A percentile compares a stretch with the other conserved stretches of the same genome.
These are phyloP conservation scores for Lamellibrachia satsuma DNA, from an alignment of 2,888 invertebrate species.

Conservation along the genomic window DNA sequence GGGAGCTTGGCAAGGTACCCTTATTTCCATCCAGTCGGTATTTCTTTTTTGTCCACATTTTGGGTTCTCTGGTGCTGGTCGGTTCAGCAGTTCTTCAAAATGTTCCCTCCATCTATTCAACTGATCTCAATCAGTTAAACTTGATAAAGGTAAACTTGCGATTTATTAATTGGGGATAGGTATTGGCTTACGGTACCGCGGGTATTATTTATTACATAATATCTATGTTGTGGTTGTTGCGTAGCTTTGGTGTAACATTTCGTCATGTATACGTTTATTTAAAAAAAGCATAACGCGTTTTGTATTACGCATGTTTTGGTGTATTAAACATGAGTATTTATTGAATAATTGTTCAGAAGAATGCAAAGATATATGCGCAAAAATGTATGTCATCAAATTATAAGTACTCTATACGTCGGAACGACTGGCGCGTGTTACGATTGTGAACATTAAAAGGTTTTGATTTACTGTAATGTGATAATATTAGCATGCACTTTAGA, in stretches of 20 bases:
- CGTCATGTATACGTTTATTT: neutral
- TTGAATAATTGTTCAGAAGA: neutral
- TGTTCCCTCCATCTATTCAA: no score
- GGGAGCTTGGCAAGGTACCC: no score
- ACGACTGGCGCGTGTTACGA: neutral
- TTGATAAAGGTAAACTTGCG: no score
- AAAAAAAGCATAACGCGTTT: neutral
- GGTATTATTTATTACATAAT: neutral
- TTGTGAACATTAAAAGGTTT: neutral
- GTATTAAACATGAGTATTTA: neutral
- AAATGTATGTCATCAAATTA: neutral
- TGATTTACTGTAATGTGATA: neutral
- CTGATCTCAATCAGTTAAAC: no score
- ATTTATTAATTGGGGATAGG: no score
- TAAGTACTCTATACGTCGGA: neutral
- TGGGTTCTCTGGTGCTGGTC: no score
- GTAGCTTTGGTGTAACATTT: neutral
- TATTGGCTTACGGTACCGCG: no score
- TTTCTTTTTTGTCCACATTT: no score
- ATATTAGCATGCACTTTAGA: neutral
- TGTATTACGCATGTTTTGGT: neutral
- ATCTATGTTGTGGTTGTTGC: neutral
- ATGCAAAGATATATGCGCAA: no score
- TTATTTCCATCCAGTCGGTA: no score
- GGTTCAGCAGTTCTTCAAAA: no score